Evolutionary conservation across 2,113 vertebrate genomes (phyloP).

Genomic region (Okapia johnstoni): DNA sequence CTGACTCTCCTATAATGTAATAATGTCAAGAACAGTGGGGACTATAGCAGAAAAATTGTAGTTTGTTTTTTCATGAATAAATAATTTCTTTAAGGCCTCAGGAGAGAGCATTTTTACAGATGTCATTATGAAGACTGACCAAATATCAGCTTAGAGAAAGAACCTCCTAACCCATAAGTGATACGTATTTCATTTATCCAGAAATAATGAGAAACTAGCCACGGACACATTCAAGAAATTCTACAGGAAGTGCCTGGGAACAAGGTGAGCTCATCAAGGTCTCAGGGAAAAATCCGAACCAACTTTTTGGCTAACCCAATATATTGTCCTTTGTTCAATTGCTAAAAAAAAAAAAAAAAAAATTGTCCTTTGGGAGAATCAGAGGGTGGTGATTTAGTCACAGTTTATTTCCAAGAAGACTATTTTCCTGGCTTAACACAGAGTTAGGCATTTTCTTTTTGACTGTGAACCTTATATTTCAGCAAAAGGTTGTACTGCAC

Average conservation of each 20-base stretch:
- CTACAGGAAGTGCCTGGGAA: not conserved
- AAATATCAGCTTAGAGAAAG: conserved; percentile 26
- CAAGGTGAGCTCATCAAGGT: not conserved
- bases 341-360: not conserved
- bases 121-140: not conserved
- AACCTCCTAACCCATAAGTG: not conserved
- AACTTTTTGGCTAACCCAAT: not conserved
- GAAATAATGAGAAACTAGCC: conserved; percentile 18
- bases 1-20: not conserved
- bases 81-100: not conserved
- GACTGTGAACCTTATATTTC: not conserved
- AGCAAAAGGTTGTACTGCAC: not conserved
- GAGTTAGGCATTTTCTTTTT: conserved; percentile 16
- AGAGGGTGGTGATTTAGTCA: not conserved
- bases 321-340: not conserved
- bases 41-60: not conserved
- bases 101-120: not conserved
- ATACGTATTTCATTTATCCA: not conserved
- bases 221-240: not conserved
- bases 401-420: conserved; percentile 18
- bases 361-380: not conserved
- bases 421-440: not conserved
- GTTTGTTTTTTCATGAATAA: conserved; percentile 4
- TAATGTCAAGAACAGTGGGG: not conserved
- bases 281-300: not conserved